These are phyloP conservation scores for Nematopogon swammerdamellus DNA, from an alignment of 2,888 invertebrate genomes.

Conservation along the genomic window DNA sequence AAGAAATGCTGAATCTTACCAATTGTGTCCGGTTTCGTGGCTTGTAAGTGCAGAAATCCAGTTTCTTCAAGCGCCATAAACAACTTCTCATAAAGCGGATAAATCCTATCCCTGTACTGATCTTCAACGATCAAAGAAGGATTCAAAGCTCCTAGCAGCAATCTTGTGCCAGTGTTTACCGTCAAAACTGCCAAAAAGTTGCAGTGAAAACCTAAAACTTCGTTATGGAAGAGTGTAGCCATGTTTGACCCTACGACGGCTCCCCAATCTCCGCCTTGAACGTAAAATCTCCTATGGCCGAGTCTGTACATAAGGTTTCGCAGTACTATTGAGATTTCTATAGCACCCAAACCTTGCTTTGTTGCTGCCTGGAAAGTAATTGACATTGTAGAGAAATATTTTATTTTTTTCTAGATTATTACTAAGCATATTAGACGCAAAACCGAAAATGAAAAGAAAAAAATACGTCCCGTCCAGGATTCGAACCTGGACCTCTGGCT, in stretches of 20 bases:
- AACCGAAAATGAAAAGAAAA: too few species aligned
- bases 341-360: conserved; percentile 29
- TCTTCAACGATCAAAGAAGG: conserved; percentile 48
- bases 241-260: conserved; percentile 55
- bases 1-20: conserved; percentile 36
- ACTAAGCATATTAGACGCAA: too few species aligned
- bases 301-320: conserved; percentile 68
- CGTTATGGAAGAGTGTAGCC: conserved; percentile 59
- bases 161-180: background rate
- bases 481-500: too few species aligned
- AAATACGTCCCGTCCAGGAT: too few species aligned
- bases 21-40: conserved; percentile 71
- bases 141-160: conserved; percentile 34
- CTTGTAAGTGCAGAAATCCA: conserved; percentile 51
- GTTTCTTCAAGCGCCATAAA: conserved; percentile 24
- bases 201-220: conserved; percentile 51
- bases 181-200: conserved; percentile 36
- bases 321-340: conserved; percentile 57
- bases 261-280: conserved; percentile 77
- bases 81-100: conserved; percentile 34
- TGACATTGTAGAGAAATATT: too few species aligned
- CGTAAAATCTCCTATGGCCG: conserved; percentile 60
- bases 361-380: too few species aligned
- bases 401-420: too few species aligned
- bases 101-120: conserved; percentile 40